Evolutionary conservation across 2,888 invertebrate species (phyloP).

Genomic region (Apomyelois bistriatella): DNA sequence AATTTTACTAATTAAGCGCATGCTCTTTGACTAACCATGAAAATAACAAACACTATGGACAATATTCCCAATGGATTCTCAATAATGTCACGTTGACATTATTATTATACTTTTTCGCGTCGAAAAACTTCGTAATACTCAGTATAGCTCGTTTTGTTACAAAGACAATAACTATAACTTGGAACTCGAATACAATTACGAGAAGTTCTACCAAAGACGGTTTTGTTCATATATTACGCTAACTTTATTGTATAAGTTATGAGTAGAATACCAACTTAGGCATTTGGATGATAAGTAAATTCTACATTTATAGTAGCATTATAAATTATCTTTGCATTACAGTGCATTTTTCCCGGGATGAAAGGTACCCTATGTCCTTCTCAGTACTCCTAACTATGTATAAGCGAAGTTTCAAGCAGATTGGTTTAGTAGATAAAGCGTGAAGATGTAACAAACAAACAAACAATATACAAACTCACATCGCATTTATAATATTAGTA

Average conservation of each 20-base stretch:
- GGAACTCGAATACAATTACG: neutral
- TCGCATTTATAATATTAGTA: too few species aligned
- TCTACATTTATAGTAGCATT: too few species aligned
- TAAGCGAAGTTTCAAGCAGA: too few species aligned
- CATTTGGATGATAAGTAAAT: too few species aligned
- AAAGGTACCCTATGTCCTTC: too few species aligned
- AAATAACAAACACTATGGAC: neutral
- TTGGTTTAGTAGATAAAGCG: too few species aligned
- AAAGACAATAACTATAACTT: neutral
- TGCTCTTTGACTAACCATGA: neutral
- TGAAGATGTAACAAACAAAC: too few species aligned
- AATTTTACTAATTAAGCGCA: neutral
- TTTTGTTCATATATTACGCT: neutral
- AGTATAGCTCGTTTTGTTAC: neutral
- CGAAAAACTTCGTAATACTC: neutral
- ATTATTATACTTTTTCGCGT: neutral
- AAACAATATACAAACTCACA: too few species aligned
- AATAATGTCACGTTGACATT: conserved; percentile 7
- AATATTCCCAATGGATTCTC: neutral
- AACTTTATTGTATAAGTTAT: neutral
- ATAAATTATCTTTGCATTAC: too few species aligned
- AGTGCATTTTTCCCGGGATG: too few species aligned
- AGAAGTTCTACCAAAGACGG: neutral
- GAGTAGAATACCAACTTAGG: neutral
- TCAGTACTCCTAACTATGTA: too few species aligned